Base-by-base conservation (phyloP, 1,140 invertebrate genomes). In the Cyphomyrmex costatus region DNA sequence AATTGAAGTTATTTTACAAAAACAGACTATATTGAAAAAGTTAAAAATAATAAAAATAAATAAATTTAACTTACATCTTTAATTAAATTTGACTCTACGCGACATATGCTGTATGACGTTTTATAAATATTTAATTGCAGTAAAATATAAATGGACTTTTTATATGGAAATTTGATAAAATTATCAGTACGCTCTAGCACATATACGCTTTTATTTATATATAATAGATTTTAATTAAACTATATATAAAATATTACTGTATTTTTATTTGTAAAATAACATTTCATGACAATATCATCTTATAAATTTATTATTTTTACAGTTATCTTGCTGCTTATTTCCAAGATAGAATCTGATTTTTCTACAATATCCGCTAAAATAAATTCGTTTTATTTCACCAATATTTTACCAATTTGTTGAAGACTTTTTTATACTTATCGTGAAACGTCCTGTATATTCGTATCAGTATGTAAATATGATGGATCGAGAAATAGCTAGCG, bases 181-280 rank as follows among this genome's bases (percentile, higher is more conserved):
- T 49, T 76, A 58, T 63, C 10, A 63, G 2, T 61, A 14, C 36
- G 16, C 33, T n/a, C n/a, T 24, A 8, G 3, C 24, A 42, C 3
- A 8, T 21, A 3, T 4, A 65, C 8, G 12, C 10, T 10, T 65
- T 63, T 63, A 27, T 42, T 46, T 46, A n/a, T n/a, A n/a, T n/a
- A n/a, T n/a, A n/a, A 19, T 6, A 63, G 3, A 78, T 78, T 63
- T 78, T 36, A 16, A 74, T 56, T 33, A 24, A 53, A 56, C 51
- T 74, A 8, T 27, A 27, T 60, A 19, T 24, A n/a, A 21, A 61
- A 61, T 7, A 19, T 61, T 27, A 14, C 19, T 60, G 16, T 36
- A 21, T 42, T 77, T 46, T 6, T 4, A 21, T 27, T 12, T 19
- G 42, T 19, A 46, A 77, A 77, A 60, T 58, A 53, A 33, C 12